A percentile compares a stretch with the other conserved stretches of the same genome.
phyloP scores from a whole-genome alignment of 2,888 invertebrate genomes.

The Neria commutata region DNA sequence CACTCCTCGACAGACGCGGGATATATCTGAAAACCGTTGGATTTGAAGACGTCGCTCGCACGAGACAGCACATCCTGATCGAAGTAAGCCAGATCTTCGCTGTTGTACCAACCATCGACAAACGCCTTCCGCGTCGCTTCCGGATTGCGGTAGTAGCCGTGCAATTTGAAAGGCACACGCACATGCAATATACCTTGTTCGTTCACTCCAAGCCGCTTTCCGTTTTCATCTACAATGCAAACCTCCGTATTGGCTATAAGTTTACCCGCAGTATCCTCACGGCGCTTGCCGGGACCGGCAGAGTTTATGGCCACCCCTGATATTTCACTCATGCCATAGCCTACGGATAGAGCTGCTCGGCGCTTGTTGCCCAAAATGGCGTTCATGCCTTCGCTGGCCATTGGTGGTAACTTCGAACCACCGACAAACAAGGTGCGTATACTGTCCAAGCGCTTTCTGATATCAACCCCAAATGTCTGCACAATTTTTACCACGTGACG shows the following conservation, averaged over 20 bases:
- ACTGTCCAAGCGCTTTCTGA: conserved; percentile 38
- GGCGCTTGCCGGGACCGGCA: conserved; percentile 10
- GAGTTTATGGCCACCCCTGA: conserved; percentile 37
- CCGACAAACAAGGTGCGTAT: conserved; percentile 42
- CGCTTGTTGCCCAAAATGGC: conserved; percentile 32
- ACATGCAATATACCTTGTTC: conserved; percentile 48
- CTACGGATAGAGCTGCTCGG: conserved; percentile 38
- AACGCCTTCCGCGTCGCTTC: conserved; percentile 39
- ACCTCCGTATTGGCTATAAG: conserved; percentile 42
- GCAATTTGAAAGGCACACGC: conserved; percentile 40
- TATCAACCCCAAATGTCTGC: conserved; percentile 27
- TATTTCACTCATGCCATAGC: conserved; percentile 53
- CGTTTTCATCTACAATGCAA: conserved; percentile 45
- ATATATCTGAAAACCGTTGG: conserved; percentile 44
- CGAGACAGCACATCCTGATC: conserved; percentile 48
- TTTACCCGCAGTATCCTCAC: conserved; percentile 45
- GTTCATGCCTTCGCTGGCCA: conserved; percentile 35
- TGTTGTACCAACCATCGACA: conserved; percentile 44
- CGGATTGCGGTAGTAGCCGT: conserved; percentile 48
- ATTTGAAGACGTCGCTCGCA: conserved; percentile 51
- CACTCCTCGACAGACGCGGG: conserved; percentile 56
- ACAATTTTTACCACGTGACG: conserved; percentile 45
- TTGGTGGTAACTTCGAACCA: conserved; percentile 47
- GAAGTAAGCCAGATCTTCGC: conserved; percentile 55
- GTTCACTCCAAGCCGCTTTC: conserved; percentile 40